Percentiles rank a stretch among this genome's conserved stretches.
Evolutionary conservation across 2,797 vertebrate genomes (phyloP).

Genomic region (Pipistrellus pygmaeus): DNA sequence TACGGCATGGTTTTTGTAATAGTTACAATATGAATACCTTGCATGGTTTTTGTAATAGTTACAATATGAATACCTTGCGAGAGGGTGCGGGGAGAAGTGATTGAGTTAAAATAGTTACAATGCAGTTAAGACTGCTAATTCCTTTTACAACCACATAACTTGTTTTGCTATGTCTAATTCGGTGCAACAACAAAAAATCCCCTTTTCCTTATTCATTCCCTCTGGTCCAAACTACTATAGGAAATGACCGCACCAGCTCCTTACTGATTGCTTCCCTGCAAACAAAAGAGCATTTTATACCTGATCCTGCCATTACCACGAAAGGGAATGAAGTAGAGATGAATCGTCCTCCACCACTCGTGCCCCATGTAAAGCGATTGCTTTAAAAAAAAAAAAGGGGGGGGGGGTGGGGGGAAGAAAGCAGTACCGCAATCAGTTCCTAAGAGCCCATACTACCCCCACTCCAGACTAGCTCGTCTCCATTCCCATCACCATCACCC

Average conservation of each 20-base stretch:
- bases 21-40: not conserved
- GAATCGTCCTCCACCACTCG: not conserved
- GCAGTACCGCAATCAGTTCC: not conserved
- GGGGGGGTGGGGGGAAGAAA: too few relatives aligned
- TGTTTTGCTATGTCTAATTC: constrained; percentile 25
- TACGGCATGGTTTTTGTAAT: not conserved
- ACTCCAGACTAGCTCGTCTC: not conserved
- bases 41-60: not conserved
- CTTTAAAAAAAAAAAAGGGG: not conserved
- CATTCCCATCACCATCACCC: not conserved
- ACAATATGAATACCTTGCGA: not conserved
- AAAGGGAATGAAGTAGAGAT: constrained; percentile 18
- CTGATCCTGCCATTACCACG: not conserved
- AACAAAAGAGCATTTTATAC: constrained; percentile 74
- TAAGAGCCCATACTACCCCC: not conserved
- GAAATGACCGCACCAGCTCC: constrained; percentile 75
- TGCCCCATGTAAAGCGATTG: not conserved
- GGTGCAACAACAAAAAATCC: constrained; percentile 44
- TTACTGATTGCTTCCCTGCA: constrained; percentile 39
- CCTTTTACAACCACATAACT: not conserved
- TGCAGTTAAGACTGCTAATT: not conserved
- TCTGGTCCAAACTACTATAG: constrained; percentile 12
- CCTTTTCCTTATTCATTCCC: constrained; percentile 59
- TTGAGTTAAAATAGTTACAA: constrained; percentile 11
- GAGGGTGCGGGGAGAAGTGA: not conserved